phyloP scores from a whole-genome alignment of 2,888 invertebrate species.

The Sialis lutaria region DNA sequence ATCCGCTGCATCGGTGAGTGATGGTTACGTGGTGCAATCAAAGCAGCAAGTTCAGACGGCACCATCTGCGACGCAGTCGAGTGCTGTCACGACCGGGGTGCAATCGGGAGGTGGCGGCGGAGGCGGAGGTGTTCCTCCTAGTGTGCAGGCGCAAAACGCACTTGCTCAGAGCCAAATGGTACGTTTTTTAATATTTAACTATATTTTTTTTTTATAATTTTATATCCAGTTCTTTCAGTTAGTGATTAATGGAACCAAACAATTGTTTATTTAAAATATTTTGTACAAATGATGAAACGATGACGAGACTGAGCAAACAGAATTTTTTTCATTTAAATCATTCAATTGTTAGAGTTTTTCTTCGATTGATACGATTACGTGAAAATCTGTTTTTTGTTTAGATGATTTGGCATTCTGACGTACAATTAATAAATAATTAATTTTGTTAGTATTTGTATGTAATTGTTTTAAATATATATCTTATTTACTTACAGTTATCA shows the following conservation, averaged over 20 bases:
- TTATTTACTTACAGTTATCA: neutral
- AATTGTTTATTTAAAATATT: too few relatives aligned
- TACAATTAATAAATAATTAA: neutral
- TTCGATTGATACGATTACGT: slow-evolving; percentile 5
- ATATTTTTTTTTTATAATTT: neutral
- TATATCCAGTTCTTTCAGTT: too few relatives aligned
- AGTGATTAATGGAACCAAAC: too few relatives aligned
- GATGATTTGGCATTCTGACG: slow-evolving; percentile 15
- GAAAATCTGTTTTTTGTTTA: slow-evolving; percentile 3
- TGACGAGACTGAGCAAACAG: slow-evolving; percentile 17
- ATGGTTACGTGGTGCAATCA: too few relatives aligned
- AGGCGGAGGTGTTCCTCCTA: neutral
- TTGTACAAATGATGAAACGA: slow-evolving; percentile 16
- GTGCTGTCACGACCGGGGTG: too few relatives aligned
- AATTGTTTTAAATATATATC: neutral
- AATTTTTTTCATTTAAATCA: slow-evolving; percentile 5
- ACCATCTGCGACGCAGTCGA: too few relatives aligned
- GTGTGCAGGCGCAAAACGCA: neutral
- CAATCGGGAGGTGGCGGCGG: neutral
- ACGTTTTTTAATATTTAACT: too few relatives aligned
- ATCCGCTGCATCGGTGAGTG: too few relatives aligned
- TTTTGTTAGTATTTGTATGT: neutral
- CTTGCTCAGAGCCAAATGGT: too few relatives aligned
- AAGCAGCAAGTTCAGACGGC: too few relatives aligned
- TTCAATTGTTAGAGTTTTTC: slow-evolving; percentile 13